Percentiles rank a stretch among this genome's conserved stretches.
Evolutionary conservation across 2,113 vertebrate species (phyloP).

Genomic region (Menidia beryllina): DNA sequence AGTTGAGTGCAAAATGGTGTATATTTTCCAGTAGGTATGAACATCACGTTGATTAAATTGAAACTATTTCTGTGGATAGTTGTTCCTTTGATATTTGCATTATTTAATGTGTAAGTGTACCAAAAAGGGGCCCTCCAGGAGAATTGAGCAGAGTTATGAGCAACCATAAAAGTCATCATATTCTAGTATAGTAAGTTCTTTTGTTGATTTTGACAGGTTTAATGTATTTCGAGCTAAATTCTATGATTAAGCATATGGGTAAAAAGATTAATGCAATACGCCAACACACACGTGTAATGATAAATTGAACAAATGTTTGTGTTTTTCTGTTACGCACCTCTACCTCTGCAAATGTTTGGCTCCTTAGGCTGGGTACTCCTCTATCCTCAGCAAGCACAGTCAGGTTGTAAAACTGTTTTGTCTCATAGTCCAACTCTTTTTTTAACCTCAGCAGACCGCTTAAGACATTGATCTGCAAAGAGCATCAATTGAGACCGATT

Average conservation of each 20-base stretch:
- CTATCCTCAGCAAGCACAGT: conserved; percentile 92
- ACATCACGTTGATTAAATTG: too few species aligned
- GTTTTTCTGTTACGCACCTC: conserved; percentile 75
- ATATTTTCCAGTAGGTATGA: too few species aligned
- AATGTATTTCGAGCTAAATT: not conserved
- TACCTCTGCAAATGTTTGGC: conserved; percentile 91
- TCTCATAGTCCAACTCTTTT: conserved; percentile 93
- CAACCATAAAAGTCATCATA: not conserved
- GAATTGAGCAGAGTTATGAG: not conserved
- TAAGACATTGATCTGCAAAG: conserved; percentile 82
- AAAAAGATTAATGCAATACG: not conserved
- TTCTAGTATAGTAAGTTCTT: not conserved
- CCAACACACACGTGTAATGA: not conserved
- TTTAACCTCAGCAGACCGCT: conserved; percentile 89
- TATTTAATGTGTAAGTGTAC: not conserved
- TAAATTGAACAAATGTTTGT: conserved; percentile 4
- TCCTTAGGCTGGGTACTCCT: conserved; percentile 87
- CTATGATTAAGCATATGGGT: conserved; percentile 1
- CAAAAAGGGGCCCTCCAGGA: too few species aligned
- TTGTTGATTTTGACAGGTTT: not conserved
- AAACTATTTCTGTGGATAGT: not conserved
- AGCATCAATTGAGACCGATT: conserved; percentile 12
- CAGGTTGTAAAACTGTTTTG: conserved; percentile 94
- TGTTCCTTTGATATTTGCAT: conserved; percentile 5
- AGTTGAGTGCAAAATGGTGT: not conserved